Conservation (phyloP, 2,113 vertebrate species). For the Puffinus mauretanicus region DNA sequence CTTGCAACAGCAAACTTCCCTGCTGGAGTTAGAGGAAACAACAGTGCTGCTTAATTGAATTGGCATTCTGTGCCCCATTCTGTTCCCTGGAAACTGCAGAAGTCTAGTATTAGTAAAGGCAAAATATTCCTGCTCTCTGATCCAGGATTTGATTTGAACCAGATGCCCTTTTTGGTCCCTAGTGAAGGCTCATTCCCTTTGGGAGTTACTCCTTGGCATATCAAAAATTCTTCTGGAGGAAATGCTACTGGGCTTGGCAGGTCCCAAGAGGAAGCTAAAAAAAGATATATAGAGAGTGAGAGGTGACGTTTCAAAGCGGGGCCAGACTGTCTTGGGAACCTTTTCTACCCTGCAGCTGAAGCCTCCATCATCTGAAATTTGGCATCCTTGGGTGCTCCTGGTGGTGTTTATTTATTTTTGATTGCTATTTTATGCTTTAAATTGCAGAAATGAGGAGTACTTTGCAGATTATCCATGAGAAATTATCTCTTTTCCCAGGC, state of each 20-base stretch:
- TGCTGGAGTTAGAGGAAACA: not conserved
- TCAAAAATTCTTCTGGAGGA: not conserved
- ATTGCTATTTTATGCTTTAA: not conserved
- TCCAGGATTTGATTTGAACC: slow-evolving; percentile 49
- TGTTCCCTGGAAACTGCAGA: not conserved
- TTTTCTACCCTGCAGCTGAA: not conserved
- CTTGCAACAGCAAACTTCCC: not conserved
- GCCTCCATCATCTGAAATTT: not conserved
- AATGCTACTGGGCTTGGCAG: slow-evolving; percentile 10
- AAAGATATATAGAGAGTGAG: not conserved
- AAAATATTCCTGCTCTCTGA: not conserved
- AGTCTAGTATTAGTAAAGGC: not conserved
- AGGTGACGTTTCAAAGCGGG: not conserved
- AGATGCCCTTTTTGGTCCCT: slow-evolving; percentile 12
- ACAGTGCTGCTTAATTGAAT: slow-evolving; percentile 28
- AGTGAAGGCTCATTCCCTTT: not conserved
- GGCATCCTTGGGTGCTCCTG: not conserved
- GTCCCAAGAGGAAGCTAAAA: not conserved
- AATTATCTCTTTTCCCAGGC: not conserved
- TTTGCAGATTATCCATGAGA: not conserved
- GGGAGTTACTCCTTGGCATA: slow-evolving; percentile 19
- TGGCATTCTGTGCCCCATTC: slow-evolving; percentile 10
- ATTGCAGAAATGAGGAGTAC: not conserved
- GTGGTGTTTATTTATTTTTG: not conserved
- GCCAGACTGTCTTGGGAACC: not conserved